Evolutionary conservation across 2,113 vertebrate species (phyloP).

Genomic region (Thunnus thynnus): DNA sequence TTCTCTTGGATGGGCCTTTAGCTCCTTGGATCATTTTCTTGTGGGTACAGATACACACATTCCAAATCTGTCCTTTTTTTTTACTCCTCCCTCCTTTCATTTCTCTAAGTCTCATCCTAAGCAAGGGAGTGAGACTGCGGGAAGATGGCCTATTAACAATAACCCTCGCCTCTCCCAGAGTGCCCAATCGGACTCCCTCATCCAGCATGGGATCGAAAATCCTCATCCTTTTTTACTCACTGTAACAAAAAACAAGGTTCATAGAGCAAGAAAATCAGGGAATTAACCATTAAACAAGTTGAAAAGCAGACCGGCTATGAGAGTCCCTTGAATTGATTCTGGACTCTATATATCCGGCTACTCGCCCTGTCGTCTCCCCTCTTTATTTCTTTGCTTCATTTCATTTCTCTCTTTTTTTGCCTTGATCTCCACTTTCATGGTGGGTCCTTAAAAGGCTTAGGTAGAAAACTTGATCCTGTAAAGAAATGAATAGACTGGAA

Average conservation of each 20-base stretch:
- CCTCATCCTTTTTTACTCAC: constrained; percentile 28
- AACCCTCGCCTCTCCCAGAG: constrained; percentile 56
- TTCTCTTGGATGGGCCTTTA: constrained; percentile 28
- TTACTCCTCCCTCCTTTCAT: constrained; percentile 5
- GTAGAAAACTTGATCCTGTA: constrained; percentile 55
- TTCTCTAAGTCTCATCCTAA: constrained; percentile 31
- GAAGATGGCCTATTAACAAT: constrained; percentile 64
- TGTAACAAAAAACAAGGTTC: constrained; percentile 61
- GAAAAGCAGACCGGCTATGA: constrained; percentile 15
- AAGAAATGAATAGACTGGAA: constrained; percentile 40
- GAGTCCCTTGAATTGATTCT: constrained; percentile 34
- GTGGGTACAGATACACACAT: neutral
- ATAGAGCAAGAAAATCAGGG: constrained; percentile 34
- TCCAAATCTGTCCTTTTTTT: constrained; percentile 16
- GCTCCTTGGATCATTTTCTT: constrained; percentile 51
- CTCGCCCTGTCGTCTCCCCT: constrained; percentile 1
- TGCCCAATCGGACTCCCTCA: constrained; percentile 48
- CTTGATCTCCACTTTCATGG: constrained; percentile 66
- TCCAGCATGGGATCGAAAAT: constrained; percentile 36
- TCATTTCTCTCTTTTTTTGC: constrained; percentile 15
- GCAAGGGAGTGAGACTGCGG: constrained; percentile 42
- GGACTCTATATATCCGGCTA: constrained; percentile 23
- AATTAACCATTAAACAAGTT: constrained; percentile 50
- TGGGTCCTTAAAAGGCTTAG: constrained; percentile 61
- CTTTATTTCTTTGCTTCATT: constrained; percentile 29